Evolutionary conservation across 2,797 vertebrate species (phyloP).

Genomic region (Microchirus variegatus): DNA sequence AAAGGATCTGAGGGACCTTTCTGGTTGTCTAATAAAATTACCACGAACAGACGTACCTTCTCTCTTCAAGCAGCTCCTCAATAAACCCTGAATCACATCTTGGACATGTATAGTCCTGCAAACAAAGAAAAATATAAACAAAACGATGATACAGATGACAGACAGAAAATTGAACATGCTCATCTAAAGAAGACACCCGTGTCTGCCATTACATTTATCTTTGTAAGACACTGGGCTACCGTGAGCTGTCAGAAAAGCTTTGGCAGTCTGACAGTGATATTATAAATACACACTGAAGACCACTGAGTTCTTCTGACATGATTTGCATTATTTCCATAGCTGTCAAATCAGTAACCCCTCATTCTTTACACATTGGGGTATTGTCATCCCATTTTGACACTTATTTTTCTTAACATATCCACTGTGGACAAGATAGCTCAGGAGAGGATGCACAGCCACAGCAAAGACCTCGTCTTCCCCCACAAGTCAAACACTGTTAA

Average conservation of each 20-base stretch:
- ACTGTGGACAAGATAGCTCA: background rate
- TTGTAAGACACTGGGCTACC: too few species aligned
- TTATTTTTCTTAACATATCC: background rate
- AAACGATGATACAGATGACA: background rate
- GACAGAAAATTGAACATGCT: background rate
- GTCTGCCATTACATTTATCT: background rate
- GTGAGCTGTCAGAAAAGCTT: too few species aligned
- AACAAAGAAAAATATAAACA: conserved; percentile 15
- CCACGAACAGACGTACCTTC: conserved; percentile 79
- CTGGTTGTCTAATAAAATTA: too few species aligned
- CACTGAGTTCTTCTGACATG: too few species aligned
- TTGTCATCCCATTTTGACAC: too few species aligned
- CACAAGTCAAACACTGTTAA: background rate
- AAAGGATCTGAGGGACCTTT: too few species aligned
- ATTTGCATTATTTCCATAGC: too few species aligned
- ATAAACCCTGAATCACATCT: conserved; percentile 97
- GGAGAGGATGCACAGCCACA: background rate
- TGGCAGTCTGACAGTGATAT: too few species aligned
- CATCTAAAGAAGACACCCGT: too few species aligned
- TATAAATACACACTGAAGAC: too few species aligned
- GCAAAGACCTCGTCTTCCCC: background rate
- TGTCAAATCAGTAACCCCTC: background rate
- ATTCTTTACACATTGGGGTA: too few species aligned
- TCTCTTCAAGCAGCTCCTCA: conserved; percentile 93
- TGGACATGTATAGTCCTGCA: conserved; percentile 95